These are phyloP conservation scores for Notodonta dromedarius DNA, from an alignment of 2,888 invertebrate species.

Conservation along the genomic window DNA sequence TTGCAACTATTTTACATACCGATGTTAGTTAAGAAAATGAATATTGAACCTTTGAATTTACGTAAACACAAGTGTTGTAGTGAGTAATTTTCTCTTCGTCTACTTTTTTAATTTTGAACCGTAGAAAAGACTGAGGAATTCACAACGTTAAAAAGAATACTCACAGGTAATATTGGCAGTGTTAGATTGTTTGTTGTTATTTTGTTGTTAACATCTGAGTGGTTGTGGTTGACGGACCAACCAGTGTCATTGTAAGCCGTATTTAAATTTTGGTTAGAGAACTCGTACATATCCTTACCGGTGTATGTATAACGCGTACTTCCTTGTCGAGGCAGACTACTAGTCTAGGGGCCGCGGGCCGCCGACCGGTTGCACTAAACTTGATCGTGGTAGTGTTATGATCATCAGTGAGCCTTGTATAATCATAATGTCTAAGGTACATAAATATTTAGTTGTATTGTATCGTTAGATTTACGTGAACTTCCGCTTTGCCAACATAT, in stretches of 20 bases:
- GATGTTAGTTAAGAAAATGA: slow-evolving; percentile 73
- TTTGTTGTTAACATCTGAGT: slow-evolving; percentile 59
- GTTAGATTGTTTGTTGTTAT: slow-evolving; percentile 64
- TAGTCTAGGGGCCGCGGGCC: slow-evolving; percentile 58
- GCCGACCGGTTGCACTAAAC: slow-evolving; percentile 52
- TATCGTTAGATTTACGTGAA: slow-evolving; percentile 82
- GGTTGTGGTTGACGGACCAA: slow-evolving; percentile 76
- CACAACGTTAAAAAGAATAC: slow-evolving; percentile 76
- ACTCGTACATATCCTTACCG: slow-evolving; percentile 81
- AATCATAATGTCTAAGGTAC: slow-evolving; percentile 82
- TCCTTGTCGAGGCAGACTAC: slow-evolving; percentile 58
- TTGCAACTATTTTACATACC: slow-evolving; percentile 79
- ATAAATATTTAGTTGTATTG: slow-evolving; percentile 82
- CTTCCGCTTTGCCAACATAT: slow-evolving; percentile 83
- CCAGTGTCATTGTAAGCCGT: slow-evolving; percentile 59
- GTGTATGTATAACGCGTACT: slow-evolving; percentile 69
- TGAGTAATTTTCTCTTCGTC: slow-evolving; percentile 60
- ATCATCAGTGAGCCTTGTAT: slow-evolving; percentile 77
- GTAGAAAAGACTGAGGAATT: slow-evolving; percentile 81
- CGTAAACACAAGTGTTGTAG: slow-evolving; percentile 59
- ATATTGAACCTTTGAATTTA: slow-evolving; percentile 73
- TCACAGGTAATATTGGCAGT: slow-evolving; percentile 70
- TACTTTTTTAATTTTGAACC: slow-evolving; percentile 65
- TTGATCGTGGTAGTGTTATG: slow-evolving; percentile 63
- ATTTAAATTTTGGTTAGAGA: slow-evolving; percentile 63